Base-by-base conservation (phyloP, 1,140 invertebrate genomes). In the Neodiprion pinetum region DNA sequence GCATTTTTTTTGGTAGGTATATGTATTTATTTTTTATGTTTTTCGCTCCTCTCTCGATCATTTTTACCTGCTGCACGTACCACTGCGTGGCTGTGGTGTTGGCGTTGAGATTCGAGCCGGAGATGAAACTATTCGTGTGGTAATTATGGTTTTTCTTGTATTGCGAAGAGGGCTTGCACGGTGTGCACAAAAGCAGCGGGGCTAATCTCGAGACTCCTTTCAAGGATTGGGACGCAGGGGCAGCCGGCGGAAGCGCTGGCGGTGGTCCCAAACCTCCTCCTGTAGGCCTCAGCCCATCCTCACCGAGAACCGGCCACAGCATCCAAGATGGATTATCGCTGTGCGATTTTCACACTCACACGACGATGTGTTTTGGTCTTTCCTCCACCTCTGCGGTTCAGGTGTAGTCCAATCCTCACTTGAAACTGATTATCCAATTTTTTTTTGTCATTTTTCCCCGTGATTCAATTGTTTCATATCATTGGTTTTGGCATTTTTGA, bases 1-100 rank as follows among this genome's bases (percentile, higher is more conserved):
- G 28, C 28, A 40, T 40, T 40, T 40, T 40, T 40, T 40, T 40
- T 12, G 11, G n/a, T 61, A 10, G 50, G 50, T 53, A 14, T 53
- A 10, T 53, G 1, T 1, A 61, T 61, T 61, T 61, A 61, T 7
- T 61, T 61, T 61, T 61, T 9, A 61, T 61, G 9, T 61, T 61
- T 61, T 61, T 61, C 53, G 53, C n/a, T 61, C 11, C 4, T 61
- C 8, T 61, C 0, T 61, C n/a, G 28, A 17, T 61, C n/a, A 40
- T 49, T 21, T 82, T 88, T 88, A 88, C 87, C 87, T 88, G 87
- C 80, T 88, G 87, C 80, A 88, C 84, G 80, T 88, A 89, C 87
- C 87, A 88, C 85, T 86, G 86, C 40, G 86, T 88, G 79, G 84
- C 28, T 40, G 28, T 40, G 28, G 28, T 3, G 28, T 40, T 40